These are phyloP conservation scores for Campylorhamphus procurvoides DNA, from an alignment of 2,113 vertebrate genomes.

Conservation along the genomic window DNA sequence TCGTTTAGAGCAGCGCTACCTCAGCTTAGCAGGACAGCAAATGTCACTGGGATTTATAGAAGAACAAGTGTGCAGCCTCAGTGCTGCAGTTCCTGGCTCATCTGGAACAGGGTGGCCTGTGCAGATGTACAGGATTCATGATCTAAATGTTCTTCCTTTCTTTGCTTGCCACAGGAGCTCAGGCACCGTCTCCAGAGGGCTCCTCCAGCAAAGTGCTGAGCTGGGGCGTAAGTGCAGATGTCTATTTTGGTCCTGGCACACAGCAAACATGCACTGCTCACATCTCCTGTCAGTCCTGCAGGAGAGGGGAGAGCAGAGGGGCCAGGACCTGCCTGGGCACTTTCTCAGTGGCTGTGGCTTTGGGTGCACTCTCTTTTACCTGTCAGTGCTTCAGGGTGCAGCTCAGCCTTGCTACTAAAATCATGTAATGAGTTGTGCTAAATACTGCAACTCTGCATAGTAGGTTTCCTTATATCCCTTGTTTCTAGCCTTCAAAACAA, in stretches of 20 bases:
- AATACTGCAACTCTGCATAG: not conserved
- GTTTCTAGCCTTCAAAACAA: not conserved
- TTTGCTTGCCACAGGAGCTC: not conserved
- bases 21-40: slow-evolving; percentile 36
- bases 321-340: not conserved
- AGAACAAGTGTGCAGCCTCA: slow-evolving; percentile 36
- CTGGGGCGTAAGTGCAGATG: not conserved
- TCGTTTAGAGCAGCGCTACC: not conserved
- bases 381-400: not conserved
- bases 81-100: not conserved
- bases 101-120: not conserved
- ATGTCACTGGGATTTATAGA: slow-evolving; percentile 65
- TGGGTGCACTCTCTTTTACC: not conserved
- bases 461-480: not conserved
- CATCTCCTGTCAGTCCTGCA: not conserved
- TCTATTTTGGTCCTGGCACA: not conserved
- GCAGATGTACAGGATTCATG: not conserved
- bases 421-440: not conserved
- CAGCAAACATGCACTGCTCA: not conserved
- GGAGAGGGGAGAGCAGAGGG: not conserved
- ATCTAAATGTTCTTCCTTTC: not conserved
- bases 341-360: not conserved
- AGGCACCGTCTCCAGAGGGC: not conserved
- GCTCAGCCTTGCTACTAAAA: not conserved
- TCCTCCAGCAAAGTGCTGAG: not conserved